A percentile compares a stretch with the other conserved stretches of the same genome.
Conservation (phyloP, 2,888 invertebrate species). For the Boloria euphrosyne region DNA sequence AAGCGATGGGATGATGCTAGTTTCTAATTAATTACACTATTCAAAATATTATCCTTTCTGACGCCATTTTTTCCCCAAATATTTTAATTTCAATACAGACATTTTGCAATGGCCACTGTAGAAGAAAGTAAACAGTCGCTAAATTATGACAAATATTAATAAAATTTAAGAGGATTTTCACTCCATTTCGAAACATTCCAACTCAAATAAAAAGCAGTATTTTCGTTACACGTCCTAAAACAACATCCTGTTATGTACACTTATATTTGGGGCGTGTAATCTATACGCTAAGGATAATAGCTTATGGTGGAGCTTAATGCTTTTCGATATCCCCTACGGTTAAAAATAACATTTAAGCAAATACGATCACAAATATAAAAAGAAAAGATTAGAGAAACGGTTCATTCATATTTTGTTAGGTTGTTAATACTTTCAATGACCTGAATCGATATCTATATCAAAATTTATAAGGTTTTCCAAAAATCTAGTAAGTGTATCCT, state of each 20-base stretch:
- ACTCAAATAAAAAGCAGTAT: constrained; percentile 3
- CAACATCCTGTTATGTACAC: constrained; percentile 23
- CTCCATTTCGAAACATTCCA: neutral
- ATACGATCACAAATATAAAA: neutral
- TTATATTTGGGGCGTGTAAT: constrained; percentile 13
- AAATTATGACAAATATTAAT: too few relatives aligned
- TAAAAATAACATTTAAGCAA: neutral
- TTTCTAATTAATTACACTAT: too few relatives aligned
- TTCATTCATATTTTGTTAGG: neutral
- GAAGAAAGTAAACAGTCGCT: too few relatives aligned
- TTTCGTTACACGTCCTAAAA: constrained; percentile 17
- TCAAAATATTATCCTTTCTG: too few relatives aligned
- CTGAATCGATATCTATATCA: too few relatives aligned
- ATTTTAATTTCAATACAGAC: too few relatives aligned
- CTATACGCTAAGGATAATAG: constrained; percentile 20
- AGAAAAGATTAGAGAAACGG: neutral
- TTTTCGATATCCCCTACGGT: constrained; percentile 3
- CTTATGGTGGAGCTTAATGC: constrained; percentile 1
- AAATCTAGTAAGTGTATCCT: too few relatives aligned
- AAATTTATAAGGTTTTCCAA: too few relatives aligned
- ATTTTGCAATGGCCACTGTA: too few relatives aligned
- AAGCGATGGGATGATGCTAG: too few relatives aligned
- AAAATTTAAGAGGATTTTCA: neutral
- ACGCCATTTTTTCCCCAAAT: too few relatives aligned
- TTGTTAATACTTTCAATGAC: too few relatives aligned